Evolutionary conservation across 2,113 vertebrate species (phyloP), one percentile per base, ranked within the genome.

Genomic region (Nanorana parkeri): DNA sequence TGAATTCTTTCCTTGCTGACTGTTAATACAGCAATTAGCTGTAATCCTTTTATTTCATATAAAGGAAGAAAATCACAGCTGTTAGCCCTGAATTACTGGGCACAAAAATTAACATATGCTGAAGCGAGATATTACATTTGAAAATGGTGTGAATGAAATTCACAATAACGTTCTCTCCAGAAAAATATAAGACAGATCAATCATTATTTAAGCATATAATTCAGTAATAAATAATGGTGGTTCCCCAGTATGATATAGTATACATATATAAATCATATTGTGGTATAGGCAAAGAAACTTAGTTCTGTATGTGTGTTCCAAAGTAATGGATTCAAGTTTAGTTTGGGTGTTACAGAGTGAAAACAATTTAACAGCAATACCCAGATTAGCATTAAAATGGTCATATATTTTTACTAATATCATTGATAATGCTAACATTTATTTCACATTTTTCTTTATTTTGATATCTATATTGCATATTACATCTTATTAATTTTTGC

Each of bases 1-100:
- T 54, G 2, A 71, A 13, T 17, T 23, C 41, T 54, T 23, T 55
- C 47, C 52, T 71, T 71, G 41, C 68, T 54, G 7, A 28, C 68
- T 54, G 52, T 71, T 71, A 71, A 71, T 71, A 54, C 68, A 71
- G 47, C 17, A 71, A 71, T 71, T 71, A 54, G 21, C 47, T 54
- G 23, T 71, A 23, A 71, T 5, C 68, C 47, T 71, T 71, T 71
- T 71, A 51, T 54, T 71, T 71, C 24, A 71, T 17, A 54, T 71
- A 71, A 71, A 67, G 17, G 60, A 67, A 67, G 19, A 32, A 67
- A 71, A 52, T 52, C 68, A 71, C 68, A 71, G 68, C 68, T 71
- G 47, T 51, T 54, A 52, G 51, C 47, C 21, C 24, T 54, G 47
- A 51, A 71, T 71, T 71, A 71, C 51, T 52, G 24, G 68, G 68